These are phyloP conservation scores for Enteromius mattozi DNA, from an alignment of 2,797 vertebrate species.

Conservation along the genomic window DNA sequence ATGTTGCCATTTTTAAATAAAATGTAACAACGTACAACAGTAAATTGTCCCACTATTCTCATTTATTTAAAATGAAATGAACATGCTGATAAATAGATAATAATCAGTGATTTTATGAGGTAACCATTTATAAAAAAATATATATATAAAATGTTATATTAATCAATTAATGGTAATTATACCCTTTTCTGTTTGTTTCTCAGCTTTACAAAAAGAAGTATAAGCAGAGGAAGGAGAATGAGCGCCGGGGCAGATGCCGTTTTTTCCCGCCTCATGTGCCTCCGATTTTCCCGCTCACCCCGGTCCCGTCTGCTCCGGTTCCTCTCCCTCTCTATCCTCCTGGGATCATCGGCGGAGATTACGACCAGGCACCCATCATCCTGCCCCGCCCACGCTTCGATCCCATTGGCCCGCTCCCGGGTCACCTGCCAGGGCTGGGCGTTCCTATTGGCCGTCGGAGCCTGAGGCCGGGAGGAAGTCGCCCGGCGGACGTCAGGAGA, in stretches of 20 bases:
- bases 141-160: too few relatives aligned
- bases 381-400: conserved; percentile 74
- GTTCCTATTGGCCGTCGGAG: conserved; percentile 47
- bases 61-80: too few relatives aligned
- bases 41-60: too few relatives aligned
- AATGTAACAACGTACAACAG: too few relatives aligned
- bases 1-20: too few relatives aligned
- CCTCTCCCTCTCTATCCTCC: conserved; percentile 67
- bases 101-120: too few relatives aligned
- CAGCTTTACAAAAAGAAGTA: conserved; percentile 71
- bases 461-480: conserved; percentile 44
- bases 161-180: too few relatives aligned
- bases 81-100: too few relatives aligned
- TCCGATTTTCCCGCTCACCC: conserved; percentile 34
- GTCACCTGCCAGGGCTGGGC: conserved; percentile 30
- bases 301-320: conserved; percentile 20
- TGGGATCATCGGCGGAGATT: conserved; percentile 77
- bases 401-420: conserved; percentile 65
- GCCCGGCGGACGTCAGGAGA: conserved; percentile 64
- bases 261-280: conserved; percentile 27
- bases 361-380: conserved; percentile 72
- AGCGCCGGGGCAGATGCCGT: background rate
- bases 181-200: too few relatives aligned
- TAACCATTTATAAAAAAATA: too few relatives aligned
- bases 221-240: conserved; percentile 44